Evolutionary conservation across 2,888 invertebrate genomes (phyloP).

Genomic region (Caenorhabditis sp.): DNA sequence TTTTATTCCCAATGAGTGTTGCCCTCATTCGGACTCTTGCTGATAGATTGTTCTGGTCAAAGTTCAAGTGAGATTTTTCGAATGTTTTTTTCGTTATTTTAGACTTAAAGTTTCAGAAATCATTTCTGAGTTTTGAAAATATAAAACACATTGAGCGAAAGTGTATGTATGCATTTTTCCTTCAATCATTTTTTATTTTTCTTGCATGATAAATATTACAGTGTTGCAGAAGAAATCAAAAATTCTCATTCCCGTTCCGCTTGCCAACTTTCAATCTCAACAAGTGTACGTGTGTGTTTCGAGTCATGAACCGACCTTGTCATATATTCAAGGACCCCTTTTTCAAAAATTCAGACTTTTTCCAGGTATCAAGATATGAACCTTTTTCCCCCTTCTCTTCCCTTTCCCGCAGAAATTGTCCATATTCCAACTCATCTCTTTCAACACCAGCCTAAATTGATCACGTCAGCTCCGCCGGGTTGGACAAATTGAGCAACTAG

Average conservation of each 20-base stretch:
- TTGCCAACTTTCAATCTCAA: constrained; percentile 17
- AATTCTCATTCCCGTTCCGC: constrained; percentile 22
- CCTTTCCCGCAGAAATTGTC: neutral
- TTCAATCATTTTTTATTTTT: neutral
- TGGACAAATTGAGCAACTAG: constrained; percentile 57
- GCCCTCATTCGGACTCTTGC: constrained; percentile 13
- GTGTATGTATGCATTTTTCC: neutral
- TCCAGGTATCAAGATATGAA: constrained; percentile 21
- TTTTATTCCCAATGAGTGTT: constrained; percentile 42
- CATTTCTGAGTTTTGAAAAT: neutral
- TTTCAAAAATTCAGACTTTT: constrained; percentile 31
- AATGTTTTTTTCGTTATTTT: neutral
- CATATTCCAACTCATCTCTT: constrained; percentile 4
- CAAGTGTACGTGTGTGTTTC: constrained; percentile 54
- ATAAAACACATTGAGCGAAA: no score
- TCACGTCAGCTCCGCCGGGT: constrained; percentile 44
- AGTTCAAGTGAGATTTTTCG: neutral
- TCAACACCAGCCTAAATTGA: constrained; percentile 32
- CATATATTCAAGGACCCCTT: constrained; percentile 8
- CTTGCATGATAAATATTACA: neutral
- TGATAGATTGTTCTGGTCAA: neutral
- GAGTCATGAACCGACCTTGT: constrained; percentile 14
- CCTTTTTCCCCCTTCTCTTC: neutral
- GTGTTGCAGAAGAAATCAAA: constrained; percentile 14
- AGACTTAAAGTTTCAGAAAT: neutral